Evolutionary conservation across 2,113 vertebrate genomes (phyloP), one percentile per base, ranked within the genome.

Genomic region (Acanthisitta chloris): DNA sequence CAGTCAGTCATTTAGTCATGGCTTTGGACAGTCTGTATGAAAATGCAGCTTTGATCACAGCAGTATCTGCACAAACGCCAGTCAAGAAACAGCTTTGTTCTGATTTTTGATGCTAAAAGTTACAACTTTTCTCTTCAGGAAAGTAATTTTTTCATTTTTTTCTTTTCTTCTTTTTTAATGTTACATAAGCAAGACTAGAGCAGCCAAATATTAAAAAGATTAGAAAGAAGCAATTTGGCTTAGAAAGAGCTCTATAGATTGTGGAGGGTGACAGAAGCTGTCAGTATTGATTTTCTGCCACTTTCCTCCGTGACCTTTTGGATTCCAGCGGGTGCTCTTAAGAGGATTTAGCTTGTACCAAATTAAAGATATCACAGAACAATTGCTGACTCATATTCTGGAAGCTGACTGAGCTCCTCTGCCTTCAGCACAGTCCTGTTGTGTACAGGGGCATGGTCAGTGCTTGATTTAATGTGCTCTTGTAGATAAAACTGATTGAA

Each of bases 251-350:
- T 55, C 5, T 76, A 79, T 61, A 90, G 92, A 81, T 97, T 76
- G 87, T 89, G 73, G 90, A 92, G 72, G 70, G 46, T 91, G 78
- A 92, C 84, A 93, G 94, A 86, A 95, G 82, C 52, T 94, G 65
- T 72, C 81, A 94, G n/a, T 77, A 97, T 95, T 96, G 69, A 97
- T 92, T 97, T 96, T 94, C 72, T 96, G 82, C 74, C 82, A 81
- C 86, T 77, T 92, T 91, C 57, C 54, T 28, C 12, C 33, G 34
- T 94, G 89, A 88, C 77, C 95, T 97, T 96, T 97, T 61, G 33
- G 90, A 89, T 96, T 96, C n/a, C 83, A 71, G 87, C 23, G 14
- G 89, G 90, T 8, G 2, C 94, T 88, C 40, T 29, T 94, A 81
- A 86, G 72, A 93, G 81, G 87, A 86, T 94, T 94, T 94, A 61